Evolutionary conservation across 2,888 invertebrate genomes (phyloP).

Genomic region (Agrilus mali): DNA sequence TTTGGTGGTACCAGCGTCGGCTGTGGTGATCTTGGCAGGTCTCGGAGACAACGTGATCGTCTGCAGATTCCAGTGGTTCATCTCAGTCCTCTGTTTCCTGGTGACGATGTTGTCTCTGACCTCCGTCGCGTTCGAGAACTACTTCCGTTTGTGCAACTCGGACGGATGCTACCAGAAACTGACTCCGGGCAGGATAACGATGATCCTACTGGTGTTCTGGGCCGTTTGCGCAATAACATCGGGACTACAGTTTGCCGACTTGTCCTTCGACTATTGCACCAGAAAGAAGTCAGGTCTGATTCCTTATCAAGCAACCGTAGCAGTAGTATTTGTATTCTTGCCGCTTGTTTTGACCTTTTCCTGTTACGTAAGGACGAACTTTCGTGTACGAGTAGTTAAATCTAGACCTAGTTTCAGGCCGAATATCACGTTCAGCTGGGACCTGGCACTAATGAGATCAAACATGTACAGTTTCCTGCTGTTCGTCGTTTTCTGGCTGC

Average conservation of each 20-base stretch:
- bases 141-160: slow-evolving; percentile 47
- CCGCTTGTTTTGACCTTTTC: slow-evolving; percentile 45
- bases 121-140: slow-evolving; percentile 55
- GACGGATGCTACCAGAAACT: slow-evolving; percentile 38
- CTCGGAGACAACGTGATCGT: slow-evolving; percentile 42
- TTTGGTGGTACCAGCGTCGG: slow-evolving; percentile 54
- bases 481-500: slow-evolving; percentile 54
- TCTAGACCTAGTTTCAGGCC: slow-evolving; percentile 47
- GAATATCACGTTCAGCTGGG: slow-evolving; percentile 47
- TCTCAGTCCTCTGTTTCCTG: slow-evolving; percentile 52
- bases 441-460: slow-evolving; percentile 46
- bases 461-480: slow-evolving; percentile 52
- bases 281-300: slow-evolving; percentile 41
- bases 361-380: slow-evolving; percentile 39
- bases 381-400: slow-evolving; percentile 39
- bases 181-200: slow-evolving; percentile 39
- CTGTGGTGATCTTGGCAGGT: slow-evolving; percentile 56
- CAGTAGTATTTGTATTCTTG: slow-evolving; percentile 43
- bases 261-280: slow-evolving; percentile 59
- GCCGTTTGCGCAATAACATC: slow-evolving; percentile 41
- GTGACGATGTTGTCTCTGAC: slow-evolving; percentile 49
- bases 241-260: slow-evolving; percentile 45
- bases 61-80: slow-evolving; percentile 54
- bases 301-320: slow-evolving; percentile 43
- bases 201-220: slow-evolving; percentile 44